Base-by-base conservation (phyloP, 2,888 invertebrate genomes). In the Phalangium opilio region DNA sequence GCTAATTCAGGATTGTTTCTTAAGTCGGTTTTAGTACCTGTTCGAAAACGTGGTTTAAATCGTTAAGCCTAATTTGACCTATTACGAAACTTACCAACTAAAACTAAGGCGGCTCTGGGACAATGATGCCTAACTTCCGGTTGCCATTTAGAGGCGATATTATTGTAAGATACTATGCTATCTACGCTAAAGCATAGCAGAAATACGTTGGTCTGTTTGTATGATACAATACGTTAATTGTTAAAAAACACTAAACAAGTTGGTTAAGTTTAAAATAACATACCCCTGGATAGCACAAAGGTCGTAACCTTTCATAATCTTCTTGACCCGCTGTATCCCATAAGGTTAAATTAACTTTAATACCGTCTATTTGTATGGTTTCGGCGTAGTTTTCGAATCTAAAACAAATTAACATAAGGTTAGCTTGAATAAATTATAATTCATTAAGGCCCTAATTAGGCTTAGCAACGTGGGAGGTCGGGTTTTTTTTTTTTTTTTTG, bases 301-400 rank as follows among this genome's bases (percentile, higher is more conserved):
- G 87, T 61, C 89, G 72, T 46, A 90, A 71, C 63, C 86, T 71
- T 68, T 87, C 87, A 62, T 87, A 90, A 67, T 89, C 89, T 66
- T 89, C 89, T 64, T 89, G 89, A 1, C 84, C 83, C 18, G 87
- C 87, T 17, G 87, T 89, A 64, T 89, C 89, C 89, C 89, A 89
- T 21, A 89, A 68, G 35, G 83, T 81, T 70, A 85, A 76, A 63
- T 80, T 79, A 59, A 81, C 82, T 58, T 79, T 76, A 55, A 79
- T 75, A n/a, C 76, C 81, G 60, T 86, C 85, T n/a, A 85, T 79
- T 5, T 69, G 74, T 57, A 84, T 77, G 58, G 75, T 77, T 56
- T 81, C 82, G 18, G 83, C 79, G 67, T 83, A 84, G 68, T 89
- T 87, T 67, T 90, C 89, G 62, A 89, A 90, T 57, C 83, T 84